A percentile compares a stretch with the other conserved stretches of the same genome.
Conservation (phyloP, 30 jellyfish, hydroid and myxozoan species). For the Hydra vulgaris region DNA sequence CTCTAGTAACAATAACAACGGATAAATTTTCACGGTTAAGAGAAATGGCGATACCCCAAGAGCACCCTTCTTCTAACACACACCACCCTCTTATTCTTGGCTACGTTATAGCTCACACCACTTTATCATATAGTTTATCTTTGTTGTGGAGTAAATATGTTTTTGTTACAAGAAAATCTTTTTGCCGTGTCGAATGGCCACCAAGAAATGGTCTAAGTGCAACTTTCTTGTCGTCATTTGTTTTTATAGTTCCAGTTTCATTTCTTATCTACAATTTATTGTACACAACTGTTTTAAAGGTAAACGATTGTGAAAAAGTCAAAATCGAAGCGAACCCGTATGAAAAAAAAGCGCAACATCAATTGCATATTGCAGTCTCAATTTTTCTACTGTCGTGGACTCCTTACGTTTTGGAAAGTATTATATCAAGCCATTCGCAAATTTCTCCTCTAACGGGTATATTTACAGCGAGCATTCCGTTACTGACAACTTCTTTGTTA, state of each 20-base stretch:
- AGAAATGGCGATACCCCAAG: slow-evolving; percentile 34
- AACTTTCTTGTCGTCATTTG: slow-evolving; percentile 67
- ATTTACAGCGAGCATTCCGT: slow-evolving; percentile 70
- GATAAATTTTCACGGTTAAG: slow-evolving; percentile 57
- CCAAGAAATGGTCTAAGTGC: slow-evolving; percentile 81
- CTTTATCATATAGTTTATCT: slow-evolving; percentile 84
- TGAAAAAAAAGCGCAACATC: slow-evolving; percentile 60
- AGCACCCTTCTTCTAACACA: slow-evolving; percentile 7
- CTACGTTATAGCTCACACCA: slow-evolving; percentile 87
- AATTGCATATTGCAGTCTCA: slow-evolving; percentile 59
- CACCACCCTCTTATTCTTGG: slow-evolving; percentile 79
- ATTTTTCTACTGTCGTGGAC: slow-evolving; percentile 83
- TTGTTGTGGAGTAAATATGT: slow-evolving; percentile 88
- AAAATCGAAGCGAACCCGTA: slow-evolving; percentile 20
- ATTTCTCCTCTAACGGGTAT: slow-evolving; percentile 44
- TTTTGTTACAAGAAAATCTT: slow-evolving; percentile 76
- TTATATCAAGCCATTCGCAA: slow-evolving; percentile 56
- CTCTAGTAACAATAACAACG: slow-evolving; percentile 78
- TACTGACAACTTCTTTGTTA: slow-evolving; percentile 65
- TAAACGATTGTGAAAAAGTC: background rate
- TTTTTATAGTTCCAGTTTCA: slow-evolving; percentile 80
- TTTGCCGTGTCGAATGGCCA: slow-evolving; percentile 96
- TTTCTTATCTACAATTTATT: slow-evolving; percentile 66
- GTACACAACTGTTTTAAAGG: slow-evolving; percentile 37
- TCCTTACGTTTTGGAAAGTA: slow-evolving; percentile 81